Base-by-base conservation (phyloP, 2,888 invertebrate species). In the Caenorhabditis sp. region DNA sequence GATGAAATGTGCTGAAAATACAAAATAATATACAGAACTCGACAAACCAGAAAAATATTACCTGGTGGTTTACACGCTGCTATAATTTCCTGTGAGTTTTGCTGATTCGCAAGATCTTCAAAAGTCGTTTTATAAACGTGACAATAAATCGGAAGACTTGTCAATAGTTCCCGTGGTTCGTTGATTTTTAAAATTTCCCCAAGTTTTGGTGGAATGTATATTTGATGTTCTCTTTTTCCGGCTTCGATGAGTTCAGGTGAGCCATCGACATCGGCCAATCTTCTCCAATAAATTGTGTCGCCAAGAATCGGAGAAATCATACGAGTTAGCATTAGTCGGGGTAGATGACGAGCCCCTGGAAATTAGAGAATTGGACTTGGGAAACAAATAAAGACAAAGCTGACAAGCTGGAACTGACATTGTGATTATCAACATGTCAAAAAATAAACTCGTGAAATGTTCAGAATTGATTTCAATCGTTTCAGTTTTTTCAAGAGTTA, bases 291-390 rank as follows among this genome's bases (percentile, higher is more conserved):
- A n/a, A 83, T 69, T n/a, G 58, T 53, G 59, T 83, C 82, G 14
- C 82, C 82, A 12, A 83, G 70, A 12, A 81, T 75, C 0, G 82
- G 82, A 3, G 70, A 59, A 12, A 57, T 61, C 52, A 83, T 53
- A 52, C 73, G 71, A 4, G 78, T 74, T 36, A 82, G 74, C 59
- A 80, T 76, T 0, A 83, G 65, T 3, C 82, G 79, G 5, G 82
- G 82, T 4, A 83, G 65, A 58, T 83, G 82, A 7, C 80, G 75
- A 17, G 75, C 77, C 61, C 81, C 80, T 81, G 63, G 27, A 70
- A 71, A 52, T n/a, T 14, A 1, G 38, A 52, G 23, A 38, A 52
- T n/a, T n/a, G n/a, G n/a, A n/a, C n/a, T n/a, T n/a, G n/a, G n/a
- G n/a, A n/a, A n/a, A n/a, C n/a, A n/a, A n/a, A n/a, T n/a, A n/a